Conservation (phyloP, 2,113 vertebrate genomes). For the Esox niger region DNA sequence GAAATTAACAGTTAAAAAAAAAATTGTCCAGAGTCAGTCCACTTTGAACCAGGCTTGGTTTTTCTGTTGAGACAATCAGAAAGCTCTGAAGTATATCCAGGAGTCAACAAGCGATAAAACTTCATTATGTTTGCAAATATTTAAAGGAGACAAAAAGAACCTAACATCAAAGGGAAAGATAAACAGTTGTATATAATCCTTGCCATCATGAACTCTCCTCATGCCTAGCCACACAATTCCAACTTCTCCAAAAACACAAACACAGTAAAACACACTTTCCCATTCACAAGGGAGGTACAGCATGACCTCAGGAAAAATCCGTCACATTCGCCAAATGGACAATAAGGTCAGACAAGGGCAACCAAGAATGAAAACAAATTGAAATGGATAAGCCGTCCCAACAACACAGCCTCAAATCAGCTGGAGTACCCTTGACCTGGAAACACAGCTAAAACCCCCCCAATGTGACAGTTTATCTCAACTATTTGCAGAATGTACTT, state of each 20-base stretch:
- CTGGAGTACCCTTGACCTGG: neutral
- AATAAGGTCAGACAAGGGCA: neutral
- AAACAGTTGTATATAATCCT: constrained; percentile 31
- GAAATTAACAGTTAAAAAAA: no score
- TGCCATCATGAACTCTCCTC: constrained; percentile 8
- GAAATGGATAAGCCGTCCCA: no score
- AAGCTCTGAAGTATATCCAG: constrained; percentile 15
- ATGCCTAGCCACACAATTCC: neutral
- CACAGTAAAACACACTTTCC: neutral
- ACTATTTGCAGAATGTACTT: constrained; percentile 1
- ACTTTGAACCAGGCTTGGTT: constrained; percentile 3
- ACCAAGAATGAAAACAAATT: neutral
- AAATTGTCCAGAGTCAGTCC: no score
- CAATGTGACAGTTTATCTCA: neutral
- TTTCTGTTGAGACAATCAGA: constrained; percentile 50
- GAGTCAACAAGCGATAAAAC: constrained; percentile 20
- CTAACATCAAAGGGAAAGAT: constrained; percentile 21
- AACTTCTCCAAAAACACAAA: no score
- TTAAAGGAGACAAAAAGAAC: constrained; percentile 13
- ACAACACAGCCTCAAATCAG: neutral
- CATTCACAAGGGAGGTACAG: neutral
- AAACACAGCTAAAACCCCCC: neutral
- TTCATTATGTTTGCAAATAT: constrained; percentile 36
- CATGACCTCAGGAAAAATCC: neutral
- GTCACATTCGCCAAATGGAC: neutral